Base-by-base conservation (phyloP, 2,113 vertebrate species). In the Bos javanicus region DNA sequence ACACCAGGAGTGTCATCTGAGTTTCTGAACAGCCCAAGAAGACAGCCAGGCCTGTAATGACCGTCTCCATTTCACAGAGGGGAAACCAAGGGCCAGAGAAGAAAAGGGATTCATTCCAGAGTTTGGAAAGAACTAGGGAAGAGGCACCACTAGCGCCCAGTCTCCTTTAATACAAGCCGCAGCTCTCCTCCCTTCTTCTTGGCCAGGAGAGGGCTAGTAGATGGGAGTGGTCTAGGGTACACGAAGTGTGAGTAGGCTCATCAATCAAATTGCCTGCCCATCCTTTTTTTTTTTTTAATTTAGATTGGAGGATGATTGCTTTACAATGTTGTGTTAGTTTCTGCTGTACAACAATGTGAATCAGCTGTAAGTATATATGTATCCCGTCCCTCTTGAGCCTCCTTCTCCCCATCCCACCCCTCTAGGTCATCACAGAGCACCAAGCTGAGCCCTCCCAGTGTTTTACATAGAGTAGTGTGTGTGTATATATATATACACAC, bases 41-140 rank as follows among this genome's bases (percentile, higher is more conserved):
- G 23, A 90, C 33, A 96, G 33, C 71, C 12, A 87, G 26, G 28
- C 5, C 92, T 96, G 15, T 62, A 86, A 96, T 59, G 59, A 74
- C 33, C 71, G 8, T 81, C 23, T 28, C 50, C 56, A 83, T 83
- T 96, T 96, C 85, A 96, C 23, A 91, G 67, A 94, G 52, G 36
- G 54, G 28, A 86, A 94, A 60, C 15, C 48, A 39, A 94, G 28
- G 56, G 12, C 59, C 48, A 92, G 26, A 80, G 39, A 90, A 33
- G 59, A 6, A 92, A 64, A 96, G 17, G 28, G 7, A 94, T 21
- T 93, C 28, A 78, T 11, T 94, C n/a, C 12, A 78, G 52, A 91
- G 39, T 62, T 95, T 80, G 94, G 81, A 85, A 16, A 57, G 84
- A 94, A 30, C 74, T 83, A 92, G 74, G 50, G 46, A 86, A 86